Percentiles rank a stretch among this genome's conserved stretches.
phyloP scores from a whole-genome alignment of 2,797 vertebrate species.

The Staurois parvus region DNA sequence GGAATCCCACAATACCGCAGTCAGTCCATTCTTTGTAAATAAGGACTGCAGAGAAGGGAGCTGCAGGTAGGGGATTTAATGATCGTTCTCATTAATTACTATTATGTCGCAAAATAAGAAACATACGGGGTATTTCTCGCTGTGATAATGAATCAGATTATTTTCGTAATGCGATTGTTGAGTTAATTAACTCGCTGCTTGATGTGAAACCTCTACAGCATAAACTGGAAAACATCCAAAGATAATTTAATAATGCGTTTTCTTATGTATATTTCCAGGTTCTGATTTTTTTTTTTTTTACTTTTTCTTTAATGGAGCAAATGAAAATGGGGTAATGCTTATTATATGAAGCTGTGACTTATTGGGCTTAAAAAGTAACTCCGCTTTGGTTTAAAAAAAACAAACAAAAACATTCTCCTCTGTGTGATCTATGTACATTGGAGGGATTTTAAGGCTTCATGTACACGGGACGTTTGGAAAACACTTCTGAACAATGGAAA shows the following conservation, averaged over 20 bases:
- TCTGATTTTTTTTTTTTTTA: slow-evolving; percentile 8
- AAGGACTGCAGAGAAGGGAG: not conserved
- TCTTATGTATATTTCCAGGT: not conserved
- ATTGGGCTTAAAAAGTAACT: not conserved
- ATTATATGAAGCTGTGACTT: not conserved
- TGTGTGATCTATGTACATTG: no score
- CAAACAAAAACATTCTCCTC: no score
- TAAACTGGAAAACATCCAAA: slow-evolving; percentile 10
- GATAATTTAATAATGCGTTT: not conserved
- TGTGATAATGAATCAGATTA: slow-evolving; percentile 39
- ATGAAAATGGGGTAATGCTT: not conserved
- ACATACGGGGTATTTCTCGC: slow-evolving; percentile 1
- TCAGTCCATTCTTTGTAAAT: slow-evolving; percentile 5
- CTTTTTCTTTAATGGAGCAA: not conserved
- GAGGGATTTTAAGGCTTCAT: no score
- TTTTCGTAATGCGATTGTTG: slow-evolving; percentile 10
- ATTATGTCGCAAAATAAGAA: slow-evolving; percentile 4
- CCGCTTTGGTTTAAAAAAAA: no score
- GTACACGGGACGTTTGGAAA: no score
- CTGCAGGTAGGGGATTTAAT: slow-evolving; percentile 6
- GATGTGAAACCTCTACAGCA: not conserved
- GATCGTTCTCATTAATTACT: slow-evolving; percentile 37
- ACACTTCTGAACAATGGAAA: no score
- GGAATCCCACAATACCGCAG: not conserved
- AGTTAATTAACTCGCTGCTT: slow-evolving; percentile 14